Conservation (phyloP, 2,113 vertebrate species). For the Cathartes aura region DNA sequence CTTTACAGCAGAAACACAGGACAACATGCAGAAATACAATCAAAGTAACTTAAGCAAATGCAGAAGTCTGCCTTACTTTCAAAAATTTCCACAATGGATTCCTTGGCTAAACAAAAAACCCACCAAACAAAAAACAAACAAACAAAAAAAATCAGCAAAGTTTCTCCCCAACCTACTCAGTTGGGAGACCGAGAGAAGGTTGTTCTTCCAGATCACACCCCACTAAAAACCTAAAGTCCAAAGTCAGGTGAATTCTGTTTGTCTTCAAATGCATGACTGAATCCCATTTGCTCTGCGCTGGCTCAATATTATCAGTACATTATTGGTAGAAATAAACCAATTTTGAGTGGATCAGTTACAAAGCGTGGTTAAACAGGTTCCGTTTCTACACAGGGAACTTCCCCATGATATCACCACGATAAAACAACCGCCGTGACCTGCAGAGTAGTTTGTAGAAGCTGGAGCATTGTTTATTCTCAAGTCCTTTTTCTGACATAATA, state of each 20-base stretch:
- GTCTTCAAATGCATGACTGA: accelerated
- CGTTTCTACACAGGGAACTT: background rate
- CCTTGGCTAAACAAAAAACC: background rate
- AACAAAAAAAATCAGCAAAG: background rate
- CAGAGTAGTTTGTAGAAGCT: background rate
- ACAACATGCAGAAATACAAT: background rate
- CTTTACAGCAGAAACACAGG: no score
- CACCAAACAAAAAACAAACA: background rate
- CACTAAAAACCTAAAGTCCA: background rate
- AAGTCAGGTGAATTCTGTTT: background rate
- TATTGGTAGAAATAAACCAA: background rate
- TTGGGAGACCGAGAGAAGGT: background rate
- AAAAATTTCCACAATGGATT: background rate
- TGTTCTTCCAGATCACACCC: background rate
- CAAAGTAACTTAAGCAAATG: background rate
- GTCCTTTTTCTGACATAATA: background rate
- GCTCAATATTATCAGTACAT: background rate
- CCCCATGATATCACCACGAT: accelerated
- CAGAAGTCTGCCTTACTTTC: background rate
- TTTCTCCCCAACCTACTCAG: background rate
- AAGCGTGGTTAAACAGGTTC: background rate
- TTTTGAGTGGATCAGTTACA: background rate
- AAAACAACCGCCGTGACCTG: accelerated
- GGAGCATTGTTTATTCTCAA: background rate
- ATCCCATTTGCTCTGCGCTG: background rate